Evolutionary conservation across 2,888 invertebrate genomes (phyloP).

Genomic region (Leucoma salicis): DNA sequence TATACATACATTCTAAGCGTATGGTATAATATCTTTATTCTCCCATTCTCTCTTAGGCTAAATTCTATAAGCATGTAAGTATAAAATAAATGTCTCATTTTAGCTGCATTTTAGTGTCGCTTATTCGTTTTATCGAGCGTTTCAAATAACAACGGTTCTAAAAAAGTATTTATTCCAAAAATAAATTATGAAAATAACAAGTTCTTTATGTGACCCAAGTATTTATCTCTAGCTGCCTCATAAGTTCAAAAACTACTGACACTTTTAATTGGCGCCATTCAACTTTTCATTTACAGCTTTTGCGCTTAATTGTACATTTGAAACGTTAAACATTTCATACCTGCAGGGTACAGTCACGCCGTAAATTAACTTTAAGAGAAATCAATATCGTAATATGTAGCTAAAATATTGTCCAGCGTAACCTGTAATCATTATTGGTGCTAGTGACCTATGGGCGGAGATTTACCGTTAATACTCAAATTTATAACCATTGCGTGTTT

Average conservation of each 20-base stretch:
- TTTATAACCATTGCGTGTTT: constrained; percentile 4
- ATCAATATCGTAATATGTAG: constrained; percentile 67
- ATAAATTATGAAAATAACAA: no score
- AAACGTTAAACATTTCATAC: constrained; percentile 41
- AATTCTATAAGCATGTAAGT: no score
- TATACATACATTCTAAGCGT: no score
- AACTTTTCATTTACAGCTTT: constrained; percentile 39
- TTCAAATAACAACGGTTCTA: no score
- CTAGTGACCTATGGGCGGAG: constrained; percentile 33
- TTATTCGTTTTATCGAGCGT: no score
- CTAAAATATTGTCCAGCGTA: constrained; percentile 57
- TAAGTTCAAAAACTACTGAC: not conserved
- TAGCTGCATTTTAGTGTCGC: no score
- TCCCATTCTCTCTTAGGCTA: no score
- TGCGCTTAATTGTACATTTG: constrained; percentile 46
- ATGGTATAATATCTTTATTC: no score
- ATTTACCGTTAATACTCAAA: not conserved
- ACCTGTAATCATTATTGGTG: constrained; percentile 46
- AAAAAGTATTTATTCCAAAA: no score
- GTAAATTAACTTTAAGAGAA: constrained; percentile 55
- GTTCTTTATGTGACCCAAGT: no score
- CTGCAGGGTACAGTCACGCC: constrained; percentile 44
- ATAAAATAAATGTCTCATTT: no score
- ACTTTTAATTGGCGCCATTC: constrained; percentile 16
- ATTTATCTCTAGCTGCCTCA: not conserved